phyloP scores from a whole-genome alignment of 2,113 vertebrate genomes.

The Dromaius novaehollandiae region DNA sequence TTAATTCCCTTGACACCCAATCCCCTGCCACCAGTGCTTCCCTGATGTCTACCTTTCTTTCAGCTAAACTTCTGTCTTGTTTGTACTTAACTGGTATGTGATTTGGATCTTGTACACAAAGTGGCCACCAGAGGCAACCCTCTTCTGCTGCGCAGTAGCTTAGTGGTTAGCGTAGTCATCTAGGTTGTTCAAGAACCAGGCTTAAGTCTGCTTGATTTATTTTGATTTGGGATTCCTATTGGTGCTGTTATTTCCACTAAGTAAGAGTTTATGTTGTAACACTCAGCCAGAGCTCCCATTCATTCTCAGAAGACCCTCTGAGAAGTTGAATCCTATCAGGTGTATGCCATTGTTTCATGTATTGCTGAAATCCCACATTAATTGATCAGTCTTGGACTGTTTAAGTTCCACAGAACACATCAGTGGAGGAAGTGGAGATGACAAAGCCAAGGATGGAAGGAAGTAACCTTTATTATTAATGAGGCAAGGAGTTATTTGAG shows the following conservation, averaged over 20 bases:
- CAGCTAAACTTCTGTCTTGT: neutral
- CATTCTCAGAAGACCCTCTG: neutral
- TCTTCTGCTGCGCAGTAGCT: neutral
- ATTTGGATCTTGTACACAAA: neutral
- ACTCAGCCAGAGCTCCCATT: neutral
- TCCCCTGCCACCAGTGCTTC: neutral
- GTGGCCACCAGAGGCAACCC: neutral
- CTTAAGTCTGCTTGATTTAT: neutral
- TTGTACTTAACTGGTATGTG: neutral
- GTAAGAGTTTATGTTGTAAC: neutral
- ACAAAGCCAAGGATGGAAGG: neutral
- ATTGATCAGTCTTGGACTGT: neutral
- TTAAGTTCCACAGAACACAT: neutral
- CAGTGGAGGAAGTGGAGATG: neutral
- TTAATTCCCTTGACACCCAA: neutral
- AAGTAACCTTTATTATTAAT: neutral
- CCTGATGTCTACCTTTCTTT: neutral
- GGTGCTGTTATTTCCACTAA: neutral
- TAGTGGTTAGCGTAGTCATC: neutral
- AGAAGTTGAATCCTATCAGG: neutral
- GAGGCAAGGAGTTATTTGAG: neutral
- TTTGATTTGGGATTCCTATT: neutral
- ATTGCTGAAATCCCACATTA: neutral
- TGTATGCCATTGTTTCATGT: neutral
- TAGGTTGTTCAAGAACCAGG: neutral